Base-by-base conservation (phyloP, 1,140 invertebrate genomes). In the Drosophila albomicans region DNA sequence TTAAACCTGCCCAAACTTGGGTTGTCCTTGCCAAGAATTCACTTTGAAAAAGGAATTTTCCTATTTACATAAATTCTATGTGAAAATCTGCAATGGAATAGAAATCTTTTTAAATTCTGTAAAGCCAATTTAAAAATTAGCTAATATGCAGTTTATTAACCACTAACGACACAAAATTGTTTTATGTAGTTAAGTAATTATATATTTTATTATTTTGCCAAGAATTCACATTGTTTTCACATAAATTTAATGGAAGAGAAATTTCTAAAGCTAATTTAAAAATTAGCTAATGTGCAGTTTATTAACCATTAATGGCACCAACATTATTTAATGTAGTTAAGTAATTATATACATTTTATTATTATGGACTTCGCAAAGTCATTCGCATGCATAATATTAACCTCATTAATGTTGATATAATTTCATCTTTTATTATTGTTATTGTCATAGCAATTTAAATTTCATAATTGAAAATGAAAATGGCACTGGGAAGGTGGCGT, bases 381-480 rank as follows among this genome's bases (percentile, higher is more conserved):
- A 30, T 10, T 49, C 35, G 32, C 25, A 41, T 20, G 25, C 56
- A 58, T 66, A 57, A 70, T 30, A 46, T 72, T 79, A 69, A 72
- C 58, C 45, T 59, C 45, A 62, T 62, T 49, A 35, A 66, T 67
- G 43, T 56, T 32, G 41, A 76, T 61, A 28, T 25, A 16, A 61
- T 65, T 61, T 52, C 32, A 15, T 13, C n/a, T 64, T 7, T 73
- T 62, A 57, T 45, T 62, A 25, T 48, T 51, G 25, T 57, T 59
- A 48, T 70, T 75, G 62, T 65, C 71, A 61, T n/a, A 43, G 66
- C 61, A 68, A 72, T 79, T 79, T 59, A 76, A 75, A 76, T 68
- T 69, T 77, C 72, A 76, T 72, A 77, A 79, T 73, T 84, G 56
- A 77, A 73, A 68, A 61, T 62, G 35, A 62, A 49, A 57, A 57